Evolutionary conservation across 2,113 vertebrate species (phyloP).

Genomic region (Neogale vison): DNA sequence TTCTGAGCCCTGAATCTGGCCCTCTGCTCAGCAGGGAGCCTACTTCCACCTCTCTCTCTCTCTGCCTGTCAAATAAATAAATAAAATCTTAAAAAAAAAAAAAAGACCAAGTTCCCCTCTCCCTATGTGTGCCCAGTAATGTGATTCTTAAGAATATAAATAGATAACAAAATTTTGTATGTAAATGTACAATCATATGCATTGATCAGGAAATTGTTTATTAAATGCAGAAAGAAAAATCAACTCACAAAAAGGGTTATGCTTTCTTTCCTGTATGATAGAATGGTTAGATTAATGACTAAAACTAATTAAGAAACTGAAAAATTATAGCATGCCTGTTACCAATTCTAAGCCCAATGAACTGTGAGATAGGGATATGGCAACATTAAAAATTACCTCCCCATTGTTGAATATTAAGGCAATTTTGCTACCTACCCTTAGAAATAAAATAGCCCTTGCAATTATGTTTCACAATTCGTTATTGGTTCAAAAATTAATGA

Average conservation of each 20-base stretch:
- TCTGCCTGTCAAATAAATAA: no score
- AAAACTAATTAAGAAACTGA: conserved; percentile 86
- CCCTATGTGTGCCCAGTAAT: background rate
- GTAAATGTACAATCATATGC: conserved; percentile 26
- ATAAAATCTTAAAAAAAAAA: no score
- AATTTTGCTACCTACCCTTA: conserved; percentile 80
- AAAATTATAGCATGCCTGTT: conserved; percentile 83
- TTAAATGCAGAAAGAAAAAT: conserved; percentile 58
- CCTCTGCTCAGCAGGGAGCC: no score
- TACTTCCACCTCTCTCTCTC: no score
- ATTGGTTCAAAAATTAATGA: conserved; percentile 89
- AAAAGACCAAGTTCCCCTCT: background rate
- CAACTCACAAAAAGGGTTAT: conserved; percentile 52
- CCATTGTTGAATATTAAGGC: conserved; percentile 81
- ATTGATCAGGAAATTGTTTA: conserved; percentile 44
- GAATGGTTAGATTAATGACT: conserved; percentile 86
- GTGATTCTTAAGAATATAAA: background rate
- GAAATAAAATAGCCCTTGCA: conserved; percentile 89
- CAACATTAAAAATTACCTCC: conserved; percentile 78
- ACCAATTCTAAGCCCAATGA: conserved; percentile 84
- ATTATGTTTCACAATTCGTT: conserved; percentile 90
- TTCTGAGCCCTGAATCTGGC: no score
- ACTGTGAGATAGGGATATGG: conserved; percentile 82
- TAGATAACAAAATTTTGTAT: background rate
- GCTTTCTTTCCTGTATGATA: conserved; percentile 71